These are phyloP conservation scores for Muntiacus muntjak DNA, from an alignment of 2,113 vertebrate species.

Conservation along the genomic window DNA sequence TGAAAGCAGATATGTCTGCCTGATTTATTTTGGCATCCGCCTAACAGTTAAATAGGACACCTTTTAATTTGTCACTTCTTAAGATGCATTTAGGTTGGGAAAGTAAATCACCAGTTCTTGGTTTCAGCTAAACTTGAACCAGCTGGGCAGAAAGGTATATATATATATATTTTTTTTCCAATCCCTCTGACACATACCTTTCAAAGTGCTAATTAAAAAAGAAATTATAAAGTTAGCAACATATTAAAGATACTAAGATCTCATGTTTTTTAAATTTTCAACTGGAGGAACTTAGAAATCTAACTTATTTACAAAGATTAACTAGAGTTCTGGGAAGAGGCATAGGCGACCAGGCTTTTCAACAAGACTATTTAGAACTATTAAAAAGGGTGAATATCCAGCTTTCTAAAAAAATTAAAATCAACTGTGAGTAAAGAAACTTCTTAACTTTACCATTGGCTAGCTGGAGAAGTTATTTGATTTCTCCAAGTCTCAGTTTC, in stretches of 20 bases:
- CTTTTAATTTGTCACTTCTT: slow-evolving; percentile 68
- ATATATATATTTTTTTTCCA: too few relatives aligned
- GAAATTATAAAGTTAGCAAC: not conserved
- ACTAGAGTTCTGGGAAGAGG: not conserved
- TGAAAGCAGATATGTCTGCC: slow-evolving; percentile 49
- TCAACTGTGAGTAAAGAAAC: not conserved
- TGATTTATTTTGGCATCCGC: slow-evolving; percentile 65
- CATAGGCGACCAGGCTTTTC: not conserved
- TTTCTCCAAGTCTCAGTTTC: not conserved
- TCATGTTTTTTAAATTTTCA: not conserved
- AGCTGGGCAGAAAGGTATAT: not conserved
- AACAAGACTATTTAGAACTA: not conserved
- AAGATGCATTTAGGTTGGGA: slow-evolving; percentile 52
- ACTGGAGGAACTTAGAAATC: not conserved
- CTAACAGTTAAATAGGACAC: slow-evolving; percentile 62
- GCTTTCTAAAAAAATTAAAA: not conserved
- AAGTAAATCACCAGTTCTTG: not conserved
- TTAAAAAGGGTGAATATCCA: not conserved
- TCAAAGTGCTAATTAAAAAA: not conserved
- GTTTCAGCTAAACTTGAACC: slow-evolving; percentile 26
- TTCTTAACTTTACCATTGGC: not conserved
- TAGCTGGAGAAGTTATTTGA: not conserved
- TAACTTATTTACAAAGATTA: slow-evolving; percentile 13
- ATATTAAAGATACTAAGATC: not conserved
- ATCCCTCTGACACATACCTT: not conserved